Conservation (phyloP, 2,888 invertebrate species). For the Drosophila pseudotakahashii region DNA sequence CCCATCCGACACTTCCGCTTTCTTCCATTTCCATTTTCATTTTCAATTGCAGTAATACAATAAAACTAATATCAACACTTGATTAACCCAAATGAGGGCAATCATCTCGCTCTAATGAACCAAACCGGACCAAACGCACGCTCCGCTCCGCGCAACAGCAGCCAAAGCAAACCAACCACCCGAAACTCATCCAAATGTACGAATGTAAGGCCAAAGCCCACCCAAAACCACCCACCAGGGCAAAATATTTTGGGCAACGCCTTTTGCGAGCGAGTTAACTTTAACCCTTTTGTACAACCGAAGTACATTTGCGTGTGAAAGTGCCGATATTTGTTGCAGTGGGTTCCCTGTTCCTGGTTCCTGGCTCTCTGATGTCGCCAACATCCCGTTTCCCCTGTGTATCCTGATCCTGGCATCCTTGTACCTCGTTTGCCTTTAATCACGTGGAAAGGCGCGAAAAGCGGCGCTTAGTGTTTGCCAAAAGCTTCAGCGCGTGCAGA, state of each 20-base stretch:
- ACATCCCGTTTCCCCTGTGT: constrained; percentile 26
- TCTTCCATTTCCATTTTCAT: constrained; percentile 23
- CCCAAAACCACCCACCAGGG: constrained; percentile 32
- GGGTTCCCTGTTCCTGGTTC: constrained; percentile 15
- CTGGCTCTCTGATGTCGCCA: constrained; percentile 55
- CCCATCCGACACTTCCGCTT: constrained; percentile 26
- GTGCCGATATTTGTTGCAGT: constrained; percentile 73
- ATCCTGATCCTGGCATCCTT: constrained; percentile 30
- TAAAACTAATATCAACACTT: constrained; percentile 74
- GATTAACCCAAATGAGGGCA: constrained; percentile 77
- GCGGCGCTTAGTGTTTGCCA: constrained; percentile 76
- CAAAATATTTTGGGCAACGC: constrained; percentile 76
- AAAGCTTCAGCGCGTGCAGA: constrained; percentile 77
- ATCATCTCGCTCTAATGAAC: constrained; percentile 79
- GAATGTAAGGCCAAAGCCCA: constrained; percentile 6
- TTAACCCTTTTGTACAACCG: constrained; percentile 62
- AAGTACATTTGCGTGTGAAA: constrained; percentile 76
- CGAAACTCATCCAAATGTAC: neutral
- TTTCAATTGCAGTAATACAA: constrained; percentile 50
- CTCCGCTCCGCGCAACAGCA: constrained; percentile 43
- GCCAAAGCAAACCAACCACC: neutral
- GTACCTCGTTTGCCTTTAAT: constrained; percentile 75
- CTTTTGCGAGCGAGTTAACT: constrained; percentile 38
- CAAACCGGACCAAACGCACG: constrained; percentile 71
- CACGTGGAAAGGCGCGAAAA: constrained; percentile 84